These are phyloP conservation scores for Drosophila birchii DNA, from an alignment of 2,888 invertebrate genomes.

Conservation along the genomic window DNA sequence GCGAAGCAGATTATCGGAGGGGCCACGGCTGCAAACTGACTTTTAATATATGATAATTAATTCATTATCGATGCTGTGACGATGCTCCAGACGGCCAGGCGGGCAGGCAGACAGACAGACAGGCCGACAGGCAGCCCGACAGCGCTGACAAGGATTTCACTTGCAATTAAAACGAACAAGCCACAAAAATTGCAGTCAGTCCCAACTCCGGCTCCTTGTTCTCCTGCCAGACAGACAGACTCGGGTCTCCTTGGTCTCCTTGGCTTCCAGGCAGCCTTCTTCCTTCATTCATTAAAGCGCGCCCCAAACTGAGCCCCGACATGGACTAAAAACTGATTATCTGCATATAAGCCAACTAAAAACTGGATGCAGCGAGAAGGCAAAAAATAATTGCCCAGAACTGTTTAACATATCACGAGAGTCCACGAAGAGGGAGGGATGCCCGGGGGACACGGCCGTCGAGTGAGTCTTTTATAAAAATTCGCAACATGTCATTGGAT, in stretches of 20 bases:
- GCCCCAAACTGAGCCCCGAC: slow-evolving; percentile 64
- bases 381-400: slow-evolving; percentile 80
- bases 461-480: slow-evolving; percentile 81
- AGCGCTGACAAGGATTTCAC: slow-evolving; percentile 78
- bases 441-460: slow-evolving; percentile 24
- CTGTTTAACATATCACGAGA: slow-evolving; percentile 77
- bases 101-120: slow-evolving; percentile 6
- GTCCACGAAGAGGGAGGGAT: background rate
- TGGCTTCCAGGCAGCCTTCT: slow-evolving; percentile 50
- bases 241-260: slow-evolving; percentile 21
- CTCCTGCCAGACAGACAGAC: slow-evolving; percentile 11
- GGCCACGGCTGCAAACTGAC: slow-evolving; percentile 58
- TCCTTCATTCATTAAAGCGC: slow-evolving; percentile 78
- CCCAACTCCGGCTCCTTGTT: slow-evolving; percentile 14
- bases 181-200: slow-evolving; percentile 67
- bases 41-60: slow-evolving; percentile 84
- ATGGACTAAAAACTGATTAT: slow-evolving; percentile 79
- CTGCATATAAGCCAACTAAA: slow-evolving; percentile 77
- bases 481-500: slow-evolving; percentile 80
- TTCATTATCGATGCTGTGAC: slow-evolving; percentile 81
- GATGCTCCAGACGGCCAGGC: slow-evolving; percentile 39
- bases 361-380: slow-evolving; percentile 52
- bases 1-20: slow-evolving; percentile 54
- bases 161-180: slow-evolving; percentile 81
- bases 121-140: slow-evolving; percentile 45